Conservation (phyloP, 1,140 invertebrate genomes). For the Drosophila chauvacae region DNA sequence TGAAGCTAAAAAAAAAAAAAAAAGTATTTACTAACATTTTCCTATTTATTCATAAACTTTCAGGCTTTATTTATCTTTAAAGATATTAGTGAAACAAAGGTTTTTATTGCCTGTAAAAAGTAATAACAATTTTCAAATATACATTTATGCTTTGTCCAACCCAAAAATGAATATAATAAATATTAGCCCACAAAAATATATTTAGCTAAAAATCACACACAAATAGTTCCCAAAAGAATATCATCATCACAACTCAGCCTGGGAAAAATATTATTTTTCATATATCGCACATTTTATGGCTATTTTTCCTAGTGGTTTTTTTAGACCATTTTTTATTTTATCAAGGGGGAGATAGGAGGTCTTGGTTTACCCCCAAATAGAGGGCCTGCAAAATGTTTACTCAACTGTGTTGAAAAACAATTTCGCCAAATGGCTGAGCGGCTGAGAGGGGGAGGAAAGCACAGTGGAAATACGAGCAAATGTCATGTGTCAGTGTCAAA, state of each 20-base stretch:
- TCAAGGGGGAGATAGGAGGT: neutral
- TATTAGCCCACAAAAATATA: slow-evolving; percentile 13
- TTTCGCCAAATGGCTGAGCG: slow-evolving; percentile 69
- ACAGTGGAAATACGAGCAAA: slow-evolving; percentile 49
- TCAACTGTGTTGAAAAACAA: slow-evolving; percentile 82
- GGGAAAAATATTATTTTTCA: slow-evolving; percentile 37
- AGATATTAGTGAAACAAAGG: neutral
- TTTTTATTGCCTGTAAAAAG: neutral
- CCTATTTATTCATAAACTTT: slow-evolving; percentile 4
- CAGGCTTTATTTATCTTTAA: neutral
- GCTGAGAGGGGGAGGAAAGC: slow-evolving; percentile 8
- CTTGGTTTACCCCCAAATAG: neutral
- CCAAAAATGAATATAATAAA: slow-evolving; percentile 11
- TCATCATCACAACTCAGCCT: slow-evolving; percentile 2
- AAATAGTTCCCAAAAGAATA: slow-evolving; percentile 37
- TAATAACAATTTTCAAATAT: slow-evolving; percentile 15
- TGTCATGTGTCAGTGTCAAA: slow-evolving; percentile 83
- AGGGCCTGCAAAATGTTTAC: slow-evolving; percentile 68
- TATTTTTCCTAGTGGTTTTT: slow-evolving; percentile 32
- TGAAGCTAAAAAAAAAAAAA: neutral
- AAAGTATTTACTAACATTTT: neutral
- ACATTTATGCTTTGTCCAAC: neutral
- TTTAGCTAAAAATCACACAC: slow-evolving; percentile 32
- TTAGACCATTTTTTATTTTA: slow-evolving; percentile 60
- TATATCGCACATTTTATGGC: slow-evolving; percentile 32